These are phyloP conservation scores for Polypedilum vanderplanki DNA, from an alignment of 1,140 invertebrate species.

Conservation along the genomic window DNA sequence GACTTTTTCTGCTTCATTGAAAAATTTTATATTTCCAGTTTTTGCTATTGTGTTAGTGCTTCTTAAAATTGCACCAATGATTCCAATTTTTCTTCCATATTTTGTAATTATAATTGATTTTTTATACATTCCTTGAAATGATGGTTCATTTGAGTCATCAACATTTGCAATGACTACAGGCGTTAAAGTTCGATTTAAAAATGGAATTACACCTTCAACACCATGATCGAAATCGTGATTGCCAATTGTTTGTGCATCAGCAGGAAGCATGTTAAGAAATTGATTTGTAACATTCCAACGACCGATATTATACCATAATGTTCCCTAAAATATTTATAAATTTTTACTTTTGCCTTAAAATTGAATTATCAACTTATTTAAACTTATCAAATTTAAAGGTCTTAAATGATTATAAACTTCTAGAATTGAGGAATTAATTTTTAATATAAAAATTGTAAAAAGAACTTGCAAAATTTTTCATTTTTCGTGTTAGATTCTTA, in stretches of 20 bases:
- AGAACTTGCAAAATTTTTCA: no score
- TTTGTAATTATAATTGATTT: conserved; percentile 54
- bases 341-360: no score
- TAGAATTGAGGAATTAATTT: no score
- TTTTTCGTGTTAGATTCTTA: no score
- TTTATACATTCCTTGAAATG: conserved; percentile 52
- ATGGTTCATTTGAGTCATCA: conserved; percentile 60
- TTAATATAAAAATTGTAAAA: no score
- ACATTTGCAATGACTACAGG: conserved; percentile 71
- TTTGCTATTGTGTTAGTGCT: conserved; percentile 52
- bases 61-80: conserved; percentile 70
- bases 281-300: conserved; percentile 66
- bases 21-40: conserved; percentile 56
- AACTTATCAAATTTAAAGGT: no score
- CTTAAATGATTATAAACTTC: no score
- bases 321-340: conserved; percentile 47
- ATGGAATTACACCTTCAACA: conserved; percentile 60
- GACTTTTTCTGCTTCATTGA: conserved; percentile 59
- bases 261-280: conserved; percentile 68
- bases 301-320: conserved; percentile 73
- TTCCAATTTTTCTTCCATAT: conserved; percentile 61
- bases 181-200: conserved; percentile 52
- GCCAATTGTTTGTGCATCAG: conserved; percentile 67
- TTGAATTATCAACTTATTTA: no score
- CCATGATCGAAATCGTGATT: conserved; percentile 87